These are phyloP conservation scores for Drosophila bifasciata DNA, from an alignment of 1,140 invertebrate genomes.

Conservation along the genomic window DNA sequence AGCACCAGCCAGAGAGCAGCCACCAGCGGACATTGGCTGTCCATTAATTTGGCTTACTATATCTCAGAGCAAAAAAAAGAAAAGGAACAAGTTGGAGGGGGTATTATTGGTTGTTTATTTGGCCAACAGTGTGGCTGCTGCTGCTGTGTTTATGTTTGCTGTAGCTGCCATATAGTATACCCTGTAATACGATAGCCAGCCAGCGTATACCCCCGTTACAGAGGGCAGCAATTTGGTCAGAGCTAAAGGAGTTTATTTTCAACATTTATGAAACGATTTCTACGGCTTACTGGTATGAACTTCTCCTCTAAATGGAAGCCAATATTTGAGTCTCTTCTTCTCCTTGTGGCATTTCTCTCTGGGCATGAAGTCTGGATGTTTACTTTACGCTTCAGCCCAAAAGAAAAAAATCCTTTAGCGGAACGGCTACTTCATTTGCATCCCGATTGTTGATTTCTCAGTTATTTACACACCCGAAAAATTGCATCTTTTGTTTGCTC, in stretches of 20 bases:
- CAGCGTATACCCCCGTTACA: too few species aligned
- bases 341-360: constrained; percentile 9
- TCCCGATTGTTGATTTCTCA: constrained; percentile 43
- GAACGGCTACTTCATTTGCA: constrained; percentile 74
- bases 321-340: too few species aligned
- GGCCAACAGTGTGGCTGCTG: background rate
- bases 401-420: constrained; percentile 11
- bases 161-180: too few species aligned
- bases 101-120: constrained; percentile 51
- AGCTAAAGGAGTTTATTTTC: too few species aligned
- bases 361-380: background rate
- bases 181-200: too few species aligned
- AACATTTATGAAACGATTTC: too few species aligned
- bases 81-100: background rate
- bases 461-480: constrained; percentile 40
- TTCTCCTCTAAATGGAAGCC: too few species aligned
- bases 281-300: too few species aligned
- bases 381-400: constrained; percentile 4
- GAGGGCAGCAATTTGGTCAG: too few species aligned
- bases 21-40: constrained; percentile 32
- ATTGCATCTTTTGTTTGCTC: constrained; percentile 60
- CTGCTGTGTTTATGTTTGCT: too few species aligned
- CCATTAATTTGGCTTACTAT: constrained; percentile 80
- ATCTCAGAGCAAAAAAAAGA: constrained; percentile 38
- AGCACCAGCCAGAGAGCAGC: too few species aligned